phyloP scores from a whole-genome alignment of 2,113 vertebrate genomes.

The Calcarius ornatus region DNA sequence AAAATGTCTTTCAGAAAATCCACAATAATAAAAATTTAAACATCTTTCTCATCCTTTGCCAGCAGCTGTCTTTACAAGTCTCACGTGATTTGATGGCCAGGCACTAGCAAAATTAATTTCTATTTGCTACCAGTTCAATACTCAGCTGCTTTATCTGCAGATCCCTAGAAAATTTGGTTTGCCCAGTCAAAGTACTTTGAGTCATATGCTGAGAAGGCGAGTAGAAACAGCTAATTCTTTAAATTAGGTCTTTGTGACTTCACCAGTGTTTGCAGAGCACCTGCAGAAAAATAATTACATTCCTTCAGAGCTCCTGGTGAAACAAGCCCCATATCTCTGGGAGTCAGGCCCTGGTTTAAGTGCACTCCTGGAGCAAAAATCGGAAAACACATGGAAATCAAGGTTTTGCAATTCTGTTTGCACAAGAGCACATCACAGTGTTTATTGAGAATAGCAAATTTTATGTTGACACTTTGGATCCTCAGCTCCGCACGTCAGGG shows the following conservation, averaged over 20 bases:
- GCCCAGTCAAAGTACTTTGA: background rate
- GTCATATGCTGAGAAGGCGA: background rate
- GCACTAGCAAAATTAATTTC: background rate
- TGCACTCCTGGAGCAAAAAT: background rate
- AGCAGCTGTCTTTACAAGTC: background rate
- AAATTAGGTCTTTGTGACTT: background rate
- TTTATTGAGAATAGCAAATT: background rate
- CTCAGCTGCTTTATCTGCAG: background rate
- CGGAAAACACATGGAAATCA: background rate
- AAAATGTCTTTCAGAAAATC: background rate
- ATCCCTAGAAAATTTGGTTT: background rate
- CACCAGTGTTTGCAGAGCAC: background rate
- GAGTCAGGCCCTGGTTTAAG: background rate
- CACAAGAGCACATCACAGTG: background rate
- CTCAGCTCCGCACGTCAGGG: accelerated
- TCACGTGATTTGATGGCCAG: background rate
- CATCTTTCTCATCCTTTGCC: background rate
- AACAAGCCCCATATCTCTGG: background rate
- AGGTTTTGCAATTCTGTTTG: background rate
- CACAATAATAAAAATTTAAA: background rate
- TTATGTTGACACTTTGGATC: background rate
- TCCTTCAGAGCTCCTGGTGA: background rate
- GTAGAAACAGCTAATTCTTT: background rate
- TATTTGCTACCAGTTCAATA: background rate
- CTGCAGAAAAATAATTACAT: background rate